Percentiles rank a stretch among this genome's conserved stretches.
Evolutionary conservation across 2,888 invertebrate species (phyloP).

Genomic region (Hydrotaea diabolus): DNA sequence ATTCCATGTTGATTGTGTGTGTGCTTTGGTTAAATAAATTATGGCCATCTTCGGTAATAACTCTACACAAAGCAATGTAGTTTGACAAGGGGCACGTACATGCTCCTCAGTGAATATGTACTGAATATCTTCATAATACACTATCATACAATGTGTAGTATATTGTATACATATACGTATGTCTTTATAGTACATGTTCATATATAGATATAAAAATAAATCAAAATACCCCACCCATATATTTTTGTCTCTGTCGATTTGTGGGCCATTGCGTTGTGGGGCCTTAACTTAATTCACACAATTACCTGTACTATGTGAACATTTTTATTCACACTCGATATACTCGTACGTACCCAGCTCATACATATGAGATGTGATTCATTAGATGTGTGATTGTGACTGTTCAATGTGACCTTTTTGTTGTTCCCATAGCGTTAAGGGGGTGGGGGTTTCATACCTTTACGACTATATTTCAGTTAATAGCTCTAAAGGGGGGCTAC

Average conservation of each 20-base stretch:
- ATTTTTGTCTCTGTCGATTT: slow-evolving; percentile 19
- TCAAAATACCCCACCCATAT: slow-evolving; percentile 62
- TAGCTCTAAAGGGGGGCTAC: not conserved
- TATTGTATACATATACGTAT: not conserved
- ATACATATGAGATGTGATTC: not conserved
- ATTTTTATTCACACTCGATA: not conserved
- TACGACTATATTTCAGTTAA: slow-evolving; percentile 29
- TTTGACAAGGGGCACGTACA: slow-evolving; percentile 31
- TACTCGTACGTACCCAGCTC: too few relatives aligned
- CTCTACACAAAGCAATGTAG: slow-evolving; percentile 35
- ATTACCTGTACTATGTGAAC: slow-evolving; percentile 48
- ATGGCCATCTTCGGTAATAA: slow-evolving; percentile 32
- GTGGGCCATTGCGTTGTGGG: not conserved
- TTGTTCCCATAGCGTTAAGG: slow-evolving; percentile 57
- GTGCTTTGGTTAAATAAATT: slow-evolving; percentile 29
- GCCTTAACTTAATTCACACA: slow-evolving; percentile 57
- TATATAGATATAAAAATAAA: slow-evolving; percentile 60
- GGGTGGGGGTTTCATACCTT: slow-evolving; percentile 55
- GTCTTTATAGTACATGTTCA: not conserved
- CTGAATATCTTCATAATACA: not conserved
- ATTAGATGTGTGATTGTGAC: slow-evolving; percentile 8
- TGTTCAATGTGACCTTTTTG: slow-evolving; percentile 29
- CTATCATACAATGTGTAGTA: not conserved
- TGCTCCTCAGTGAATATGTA: slow-evolving; percentile 1
- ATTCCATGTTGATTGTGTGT: not conserved